A percentile compares a stretch with the other conserved stretches of the same genome.
Evolutionary conservation across 92 coral and sea anemone genomes (phyloP).

Genomic region (Palythoa caribaeorum): DNA sequence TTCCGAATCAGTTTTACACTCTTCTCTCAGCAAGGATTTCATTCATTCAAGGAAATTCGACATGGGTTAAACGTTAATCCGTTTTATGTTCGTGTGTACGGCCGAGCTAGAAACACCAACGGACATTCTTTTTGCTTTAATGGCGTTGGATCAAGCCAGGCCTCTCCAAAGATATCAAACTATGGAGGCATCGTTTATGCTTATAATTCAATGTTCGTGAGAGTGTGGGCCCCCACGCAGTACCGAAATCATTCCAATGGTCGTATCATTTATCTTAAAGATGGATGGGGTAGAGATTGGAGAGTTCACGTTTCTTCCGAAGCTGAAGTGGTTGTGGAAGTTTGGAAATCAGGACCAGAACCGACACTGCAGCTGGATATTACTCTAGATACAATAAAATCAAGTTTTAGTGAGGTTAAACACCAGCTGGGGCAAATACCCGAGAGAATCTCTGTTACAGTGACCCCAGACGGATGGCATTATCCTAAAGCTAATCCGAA

Average conservation of each 20-base stretch:
- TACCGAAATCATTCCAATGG: conserved; percentile 68
- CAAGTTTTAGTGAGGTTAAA: conserved; percentile 63
- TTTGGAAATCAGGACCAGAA: conserved; percentile 89
- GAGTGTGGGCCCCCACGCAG: conserved; percentile 94
- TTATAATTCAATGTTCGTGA: conserved; percentile 82
- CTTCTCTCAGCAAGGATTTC: conserved; percentile 78
- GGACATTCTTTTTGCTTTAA: conserved; percentile 85
- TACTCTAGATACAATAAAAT: conserved; percentile 62
- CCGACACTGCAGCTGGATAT: conserved; percentile 89
- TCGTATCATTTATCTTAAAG: conserved; percentile 78
- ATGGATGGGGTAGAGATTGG: conserved; percentile 92
- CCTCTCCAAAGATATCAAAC: conserved; percentile 68
- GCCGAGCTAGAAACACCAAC: conserved; percentile 66
- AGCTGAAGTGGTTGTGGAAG: conserved; percentile 87
- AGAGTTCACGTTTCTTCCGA: conserved; percentile 62
- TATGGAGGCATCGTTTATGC: conserved; percentile 95
- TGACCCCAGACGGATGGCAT: conserved; percentile 67
- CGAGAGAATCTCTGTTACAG: conserved; percentile 81
- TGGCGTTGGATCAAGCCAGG: conserved; percentile 93
- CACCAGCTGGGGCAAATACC: conserved; percentile 88
- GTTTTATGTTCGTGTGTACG: conserved; percentile 95
- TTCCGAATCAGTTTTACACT: conserved; percentile 81
- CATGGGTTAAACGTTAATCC: conserved; percentile 88
- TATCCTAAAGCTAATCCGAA: conserved; percentile 64
- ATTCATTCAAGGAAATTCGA: conserved; percentile 86